Percentiles rank a stretch among this genome's conserved stretches.
Conservation (phyloP, 1,140 invertebrate species). For the Drosophila tropicalis region DNA sequence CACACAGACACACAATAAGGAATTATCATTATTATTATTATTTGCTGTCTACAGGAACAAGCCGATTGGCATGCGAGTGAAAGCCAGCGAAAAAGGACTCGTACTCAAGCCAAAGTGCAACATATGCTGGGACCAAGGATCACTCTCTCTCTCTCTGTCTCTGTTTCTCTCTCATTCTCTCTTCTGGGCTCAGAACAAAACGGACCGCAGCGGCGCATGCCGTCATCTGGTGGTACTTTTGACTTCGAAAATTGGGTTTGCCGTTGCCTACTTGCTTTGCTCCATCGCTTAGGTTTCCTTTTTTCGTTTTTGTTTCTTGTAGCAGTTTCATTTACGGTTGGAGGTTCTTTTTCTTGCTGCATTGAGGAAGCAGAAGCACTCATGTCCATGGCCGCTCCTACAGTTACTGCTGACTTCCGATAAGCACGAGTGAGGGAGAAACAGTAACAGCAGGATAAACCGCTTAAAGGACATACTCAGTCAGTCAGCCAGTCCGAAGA, state of each 20-base stretch:
- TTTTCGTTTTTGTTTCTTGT: slow-evolving; percentile 46
- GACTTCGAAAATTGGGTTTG: slow-evolving; percentile 77
- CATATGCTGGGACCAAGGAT: slow-evolving; percentile 69
- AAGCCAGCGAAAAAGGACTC: slow-evolving; percentile 69
- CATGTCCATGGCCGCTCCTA: slow-evolving; percentile 34
- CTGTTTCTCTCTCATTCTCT: slow-evolving; percentile 16
- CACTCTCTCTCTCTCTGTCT: slow-evolving; percentile 34
- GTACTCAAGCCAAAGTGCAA: slow-evolving; percentile 53
- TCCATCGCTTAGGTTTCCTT: slow-evolving; percentile 39
- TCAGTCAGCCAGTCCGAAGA: slow-evolving; percentile 29
- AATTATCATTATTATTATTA: slow-evolving; percentile 74
- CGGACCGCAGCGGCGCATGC: slow-evolving; percentile 66
- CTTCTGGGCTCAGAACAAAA: slow-evolving; percentile 60
- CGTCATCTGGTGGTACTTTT: slow-evolving; percentile 82
- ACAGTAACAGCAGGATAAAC: slow-evolving; percentile 70
- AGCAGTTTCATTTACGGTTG: slow-evolving; percentile 69
- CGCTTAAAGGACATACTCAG: slow-evolving; percentile 66
- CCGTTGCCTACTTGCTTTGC: slow-evolving; percentile 55
- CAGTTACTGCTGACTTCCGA: slow-evolving; percentile 78
- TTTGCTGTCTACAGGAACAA: slow-evolving; percentile 46
- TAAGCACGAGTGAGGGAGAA: slow-evolving; percentile 68
- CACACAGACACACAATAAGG: slow-evolving; percentile 58
- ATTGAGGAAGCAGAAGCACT: slow-evolving; percentile 68
- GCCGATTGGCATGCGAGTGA: slow-evolving; percentile 75
- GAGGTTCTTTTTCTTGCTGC: slow-evolving; percentile 39